phyloP scores from a whole-genome alignment of 1,140 invertebrate genomes.

The Drosophila micromelanica region DNA sequence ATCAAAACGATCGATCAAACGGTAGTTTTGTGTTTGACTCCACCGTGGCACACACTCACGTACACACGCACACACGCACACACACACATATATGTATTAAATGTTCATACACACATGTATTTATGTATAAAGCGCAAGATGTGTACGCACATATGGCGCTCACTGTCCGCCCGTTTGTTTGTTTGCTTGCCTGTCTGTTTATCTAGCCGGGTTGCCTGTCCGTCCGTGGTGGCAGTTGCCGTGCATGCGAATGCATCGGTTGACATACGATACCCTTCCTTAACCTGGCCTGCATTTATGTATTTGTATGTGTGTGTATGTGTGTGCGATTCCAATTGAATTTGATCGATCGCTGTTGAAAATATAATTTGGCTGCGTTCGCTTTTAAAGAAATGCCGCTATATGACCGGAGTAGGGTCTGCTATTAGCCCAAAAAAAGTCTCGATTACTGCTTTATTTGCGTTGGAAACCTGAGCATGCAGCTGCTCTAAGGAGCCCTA shows the following conservation, averaged over 20 bases:
- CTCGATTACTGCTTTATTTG: constrained; percentile 61
- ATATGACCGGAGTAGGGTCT: neutral
- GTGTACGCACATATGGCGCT: constrained; percentile 59
- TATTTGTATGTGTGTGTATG: constrained; percentile 14
- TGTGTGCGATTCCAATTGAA: constrained; percentile 53
- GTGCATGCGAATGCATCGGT: constrained; percentile 59
- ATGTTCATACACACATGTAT: constrained; percentile 25
- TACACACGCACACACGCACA: constrained; percentile 14
- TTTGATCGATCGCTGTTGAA: constrained; percentile 77
- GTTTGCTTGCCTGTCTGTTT: constrained; percentile 45
- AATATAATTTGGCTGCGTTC: constrained; percentile 54
- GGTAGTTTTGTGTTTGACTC: constrained; percentile 76
- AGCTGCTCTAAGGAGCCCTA: constrained; percentile 24
- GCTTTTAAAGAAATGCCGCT: constrained; percentile 45
- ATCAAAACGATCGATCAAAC: constrained; percentile 84
- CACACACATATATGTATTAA: constrained; percentile 14
- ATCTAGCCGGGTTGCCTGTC: constrained; percentile 57
- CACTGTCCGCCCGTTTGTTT: constrained; percentile 22
- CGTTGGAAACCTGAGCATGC: constrained; percentile 32
- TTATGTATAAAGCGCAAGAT: constrained; percentile 36
- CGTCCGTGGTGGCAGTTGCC: constrained; percentile 8
- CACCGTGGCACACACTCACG: constrained; percentile 32
- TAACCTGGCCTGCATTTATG: constrained; percentile 51
- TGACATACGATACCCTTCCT: constrained; percentile 68
- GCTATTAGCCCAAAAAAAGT: constrained; percentile 35